phyloP scores from a whole-genome alignment of 2,113 vertebrate species.

The Tinamus guttatus region DNA sequence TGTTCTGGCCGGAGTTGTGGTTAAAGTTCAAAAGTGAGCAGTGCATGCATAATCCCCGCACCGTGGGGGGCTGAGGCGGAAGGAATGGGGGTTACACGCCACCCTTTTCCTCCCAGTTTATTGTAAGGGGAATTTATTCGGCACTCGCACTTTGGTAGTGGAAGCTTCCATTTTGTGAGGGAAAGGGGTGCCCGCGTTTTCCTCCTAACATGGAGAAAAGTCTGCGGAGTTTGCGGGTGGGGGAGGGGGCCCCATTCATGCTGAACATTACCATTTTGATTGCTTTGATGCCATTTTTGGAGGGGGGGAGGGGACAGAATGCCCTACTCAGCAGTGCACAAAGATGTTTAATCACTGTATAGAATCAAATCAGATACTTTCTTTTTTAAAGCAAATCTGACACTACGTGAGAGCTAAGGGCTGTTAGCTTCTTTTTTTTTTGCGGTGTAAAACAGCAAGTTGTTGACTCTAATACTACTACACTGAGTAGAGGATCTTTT shows the following conservation, averaged over 20 bases:
- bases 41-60: background rate
- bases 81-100: background rate
- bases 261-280: conserved; percentile 99
- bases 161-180: conserved; percentile 98
- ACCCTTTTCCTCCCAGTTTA: conserved; percentile 51
- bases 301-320: conserved; percentile 86
- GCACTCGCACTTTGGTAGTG: conserved; percentile 87
- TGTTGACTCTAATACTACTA: conserved; percentile 66
- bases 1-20: conserved; percentile 15
- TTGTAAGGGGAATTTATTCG: conserved; percentile 74
- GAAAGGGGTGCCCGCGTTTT: conserved; percentile 83
- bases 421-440: background rate
- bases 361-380: conserved; percentile 80
- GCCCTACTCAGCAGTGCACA: conserved; percentile 86
- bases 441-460: conserved; percentile 61
- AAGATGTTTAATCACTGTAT: conserved; percentile 84
- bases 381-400: conserved; percentile 60
- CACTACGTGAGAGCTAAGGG: conserved; percentile 45
- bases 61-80: background rate
- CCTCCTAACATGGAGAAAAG: conserved; percentile 90
- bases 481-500: conserved; percentile 21
- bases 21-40: conserved; percentile 50
- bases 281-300: conserved; percentile 98
- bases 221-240: conserved; percentile 92
- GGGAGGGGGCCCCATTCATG: conserved; percentile 93